Evolutionary conservation across 92 coral and sea anemone species (phyloP).

Genomic region (Porites evermanni): DNA sequence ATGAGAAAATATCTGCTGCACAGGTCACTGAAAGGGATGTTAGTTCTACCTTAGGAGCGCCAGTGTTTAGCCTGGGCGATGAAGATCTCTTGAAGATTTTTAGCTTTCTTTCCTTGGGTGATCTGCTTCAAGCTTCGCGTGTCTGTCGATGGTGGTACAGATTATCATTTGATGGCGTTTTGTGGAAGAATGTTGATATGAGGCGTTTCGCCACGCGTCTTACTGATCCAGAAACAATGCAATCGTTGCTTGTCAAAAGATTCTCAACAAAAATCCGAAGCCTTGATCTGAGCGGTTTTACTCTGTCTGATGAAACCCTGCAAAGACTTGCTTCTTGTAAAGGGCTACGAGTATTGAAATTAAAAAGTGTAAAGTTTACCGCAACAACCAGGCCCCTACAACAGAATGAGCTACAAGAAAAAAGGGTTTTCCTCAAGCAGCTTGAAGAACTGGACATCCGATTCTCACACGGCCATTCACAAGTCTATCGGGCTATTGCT

Average conservation of each 20-base stretch:
- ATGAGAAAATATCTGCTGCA: background rate
- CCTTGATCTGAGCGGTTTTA: slow-evolving; percentile 72
- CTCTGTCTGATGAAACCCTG: slow-evolving; percentile 39
- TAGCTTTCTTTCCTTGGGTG: slow-evolving; percentile 9
- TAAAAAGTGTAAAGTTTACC: slow-evolving; percentile 60
- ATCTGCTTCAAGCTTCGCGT: slow-evolving; percentile 7
- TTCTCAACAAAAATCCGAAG: slow-evolving; percentile 45
- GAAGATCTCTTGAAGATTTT: slow-evolving; percentile 16
- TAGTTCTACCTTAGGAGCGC: background rate
- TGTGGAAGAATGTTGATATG: slow-evolving; percentile 69
- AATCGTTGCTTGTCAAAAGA: slow-evolving; percentile 24
- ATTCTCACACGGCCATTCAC: slow-evolving; percentile 63
- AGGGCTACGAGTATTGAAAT: slow-evolving; percentile 39
- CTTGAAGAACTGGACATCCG: slow-evolving; percentile 66
- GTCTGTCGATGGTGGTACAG: slow-evolving; percentile 30
- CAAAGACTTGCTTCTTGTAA: slow-evolving; percentile 50
- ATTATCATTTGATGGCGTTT: slow-evolving; percentile 16
- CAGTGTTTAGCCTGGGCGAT: slow-evolving; percentile 11
- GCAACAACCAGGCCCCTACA: background rate
- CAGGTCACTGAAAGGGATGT: background rate
- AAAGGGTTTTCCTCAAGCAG: slow-evolving; percentile 39
- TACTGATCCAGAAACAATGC: slow-evolving; percentile 24
- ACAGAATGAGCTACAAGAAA: background rate
- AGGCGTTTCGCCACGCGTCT: slow-evolving; percentile 49
- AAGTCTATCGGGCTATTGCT: slow-evolving; percentile 61